These are phyloP conservation scores for Acomys russatus DNA, from an alignment of 2,797 vertebrate species.

Conservation along the genomic window DNA sequence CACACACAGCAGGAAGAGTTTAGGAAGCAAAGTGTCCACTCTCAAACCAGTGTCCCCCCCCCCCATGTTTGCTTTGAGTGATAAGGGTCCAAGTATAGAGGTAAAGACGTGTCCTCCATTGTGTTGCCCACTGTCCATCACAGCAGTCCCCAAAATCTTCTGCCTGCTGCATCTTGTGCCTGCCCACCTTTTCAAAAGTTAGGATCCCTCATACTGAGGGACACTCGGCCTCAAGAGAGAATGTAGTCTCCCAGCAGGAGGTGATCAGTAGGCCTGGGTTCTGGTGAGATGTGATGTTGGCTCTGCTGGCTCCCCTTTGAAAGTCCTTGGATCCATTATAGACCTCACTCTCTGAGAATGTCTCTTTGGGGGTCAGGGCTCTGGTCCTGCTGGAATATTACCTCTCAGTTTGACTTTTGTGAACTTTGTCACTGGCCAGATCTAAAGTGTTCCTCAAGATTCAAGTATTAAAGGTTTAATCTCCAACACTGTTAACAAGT, in stretches of 20 bases:
- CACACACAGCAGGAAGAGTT: background rate
- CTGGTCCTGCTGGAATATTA: background rate
- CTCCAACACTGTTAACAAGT: background rate
- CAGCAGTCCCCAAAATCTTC: background rate
- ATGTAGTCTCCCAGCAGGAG: background rate
- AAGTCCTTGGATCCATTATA: background rate
- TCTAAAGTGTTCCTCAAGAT: background rate
- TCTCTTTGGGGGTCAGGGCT: background rate
- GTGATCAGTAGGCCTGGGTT: background rate
- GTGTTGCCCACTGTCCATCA: background rate
- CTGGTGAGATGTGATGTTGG: background rate
- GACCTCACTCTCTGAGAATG: background rate
- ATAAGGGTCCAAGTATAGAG: background rate
- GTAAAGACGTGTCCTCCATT: background rate
- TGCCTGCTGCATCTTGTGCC: background rate
- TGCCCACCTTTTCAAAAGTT: background rate
- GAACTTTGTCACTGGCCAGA: background rate
- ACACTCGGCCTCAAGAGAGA: background rate
- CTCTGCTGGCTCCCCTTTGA: background rate
- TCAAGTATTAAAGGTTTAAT: background rate
- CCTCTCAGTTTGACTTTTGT: background rate
- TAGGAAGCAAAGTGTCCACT: background rate
- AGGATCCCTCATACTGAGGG: background rate
- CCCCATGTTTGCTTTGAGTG: background rate
- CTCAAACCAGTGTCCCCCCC: background rate